Conservation (phyloP, 2,888 invertebrate genomes). For the Ophonus ardosiacus region DNA sequence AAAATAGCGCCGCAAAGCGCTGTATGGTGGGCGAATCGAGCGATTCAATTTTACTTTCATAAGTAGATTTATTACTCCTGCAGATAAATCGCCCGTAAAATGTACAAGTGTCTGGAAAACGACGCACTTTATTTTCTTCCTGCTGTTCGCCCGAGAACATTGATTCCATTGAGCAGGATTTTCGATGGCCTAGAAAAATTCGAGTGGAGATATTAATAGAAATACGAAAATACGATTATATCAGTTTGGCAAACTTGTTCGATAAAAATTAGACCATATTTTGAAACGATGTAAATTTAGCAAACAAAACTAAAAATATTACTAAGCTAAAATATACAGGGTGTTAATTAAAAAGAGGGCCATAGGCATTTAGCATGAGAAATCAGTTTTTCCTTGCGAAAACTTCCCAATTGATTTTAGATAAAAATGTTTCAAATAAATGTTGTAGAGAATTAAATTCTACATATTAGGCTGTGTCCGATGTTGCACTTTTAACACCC, state of each 20-base stretch:
- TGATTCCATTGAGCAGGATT: neutral
- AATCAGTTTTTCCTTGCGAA: no score
- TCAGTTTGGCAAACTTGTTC: neutral
- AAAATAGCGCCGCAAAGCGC: constrained; percentile 48
- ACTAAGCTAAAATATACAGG: neutral
- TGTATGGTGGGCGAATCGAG: constrained; percentile 14
- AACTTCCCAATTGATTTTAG: no score
- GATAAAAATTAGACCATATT: neutral
- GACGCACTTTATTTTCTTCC: neutral
- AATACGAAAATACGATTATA: neutral
- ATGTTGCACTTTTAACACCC: no score
- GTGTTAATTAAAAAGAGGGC: no score
- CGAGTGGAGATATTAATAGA: neutral
- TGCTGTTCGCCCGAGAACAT: neutral
- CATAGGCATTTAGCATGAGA: no score
- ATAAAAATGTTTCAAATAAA: no score
- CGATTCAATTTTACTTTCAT: constrained; percentile 19
- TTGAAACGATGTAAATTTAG: neutral
- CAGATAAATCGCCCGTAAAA: neutral
- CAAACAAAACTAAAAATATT: neutral
- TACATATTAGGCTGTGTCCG: no score
- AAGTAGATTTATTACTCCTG: neutral
- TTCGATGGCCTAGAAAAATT: neutral
- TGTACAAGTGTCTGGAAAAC: neutral
- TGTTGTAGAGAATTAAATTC: no score